These are phyloP conservation scores for human (Homo sapiens) DNA, from an alignment of 2,113 vertebrate genomes.

Conservation along the genomic window GRCh38 chr14:105260001-105260500, in stretches of 20 bases:
- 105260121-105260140: fast-evolving
- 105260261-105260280: not conserved
- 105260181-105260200: fast-evolving
- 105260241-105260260: not conserved
- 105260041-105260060: too few relatives aligned
- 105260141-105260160: not conserved
- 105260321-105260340: not conserved
- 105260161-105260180: not conserved
- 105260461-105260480: too few relatives aligned
- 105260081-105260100: not conserved
- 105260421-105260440: too few relatives aligned
- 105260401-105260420: too few relatives aligned
- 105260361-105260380: not conserved
- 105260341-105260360: not conserved
- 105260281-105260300: not conserved
- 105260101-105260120: not conserved
- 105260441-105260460: too few relatives aligned
- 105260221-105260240: not conserved
- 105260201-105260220: too few relatives aligned
- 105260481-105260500: too few relatives aligned
- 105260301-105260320: not conserved
- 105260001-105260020: not conserved
- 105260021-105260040: too few relatives aligned
- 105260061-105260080: not conserved
- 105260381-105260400: too few relatives aligned